Conservation (phyloP, 2,888 invertebrate species). For the Drosophila mulleri region DNA sequence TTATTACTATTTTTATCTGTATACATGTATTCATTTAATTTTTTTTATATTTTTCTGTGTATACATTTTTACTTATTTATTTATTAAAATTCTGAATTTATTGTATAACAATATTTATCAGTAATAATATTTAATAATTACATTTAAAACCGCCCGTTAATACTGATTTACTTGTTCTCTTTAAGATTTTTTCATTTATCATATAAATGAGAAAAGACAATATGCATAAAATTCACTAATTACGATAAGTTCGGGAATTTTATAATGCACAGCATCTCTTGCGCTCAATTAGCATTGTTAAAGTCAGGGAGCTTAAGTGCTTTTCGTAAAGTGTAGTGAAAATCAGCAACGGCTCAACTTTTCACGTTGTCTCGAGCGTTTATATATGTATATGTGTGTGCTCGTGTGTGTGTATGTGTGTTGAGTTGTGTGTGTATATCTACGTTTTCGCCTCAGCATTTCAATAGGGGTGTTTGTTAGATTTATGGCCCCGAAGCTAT, state of each 20-base stretch:
- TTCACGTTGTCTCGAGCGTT: conserved; percentile 5
- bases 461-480: conserved; percentile 58
- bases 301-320: neutral
- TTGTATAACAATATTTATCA: no score
- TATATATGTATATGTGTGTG: neutral
- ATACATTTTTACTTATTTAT: no score
- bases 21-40: no score
- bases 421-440: conserved; percentile 3
- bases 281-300: neutral
- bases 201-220: no score
- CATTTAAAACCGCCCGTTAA: no score
- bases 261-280: no score
- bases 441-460: conserved; percentile 42
- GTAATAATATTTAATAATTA: no score
- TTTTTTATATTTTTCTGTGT: no score
- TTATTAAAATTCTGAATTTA: no score
- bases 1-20: no score
- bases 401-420: neutral
- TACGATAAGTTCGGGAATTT: neutral
- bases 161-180: neutral
- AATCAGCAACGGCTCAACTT: conserved; percentile 39
- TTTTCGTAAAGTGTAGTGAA: conserved; percentile 37
- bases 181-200: neutral
- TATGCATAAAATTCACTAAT: neutral
- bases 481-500: conserved; percentile 65